Conservation (phyloP, 1,140 invertebrate genomes). For the Drosophila baimaii region DNA sequence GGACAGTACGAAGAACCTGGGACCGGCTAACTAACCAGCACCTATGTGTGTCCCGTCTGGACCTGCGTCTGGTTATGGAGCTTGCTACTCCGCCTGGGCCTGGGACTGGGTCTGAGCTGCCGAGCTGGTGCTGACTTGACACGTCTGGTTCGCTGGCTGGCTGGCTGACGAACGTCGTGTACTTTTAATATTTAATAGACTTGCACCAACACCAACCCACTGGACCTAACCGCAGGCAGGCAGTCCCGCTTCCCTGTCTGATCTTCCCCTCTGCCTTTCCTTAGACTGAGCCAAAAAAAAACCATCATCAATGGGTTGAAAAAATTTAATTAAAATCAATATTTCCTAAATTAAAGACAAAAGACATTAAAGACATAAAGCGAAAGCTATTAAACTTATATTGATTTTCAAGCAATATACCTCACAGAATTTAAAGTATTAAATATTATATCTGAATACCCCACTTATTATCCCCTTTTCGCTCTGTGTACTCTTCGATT, state of each 20-base stretch:
- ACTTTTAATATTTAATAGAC: conserved; percentile 80
- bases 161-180: conserved; percentile 32
- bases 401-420: not conserved
- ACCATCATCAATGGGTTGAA: too few species aligned
- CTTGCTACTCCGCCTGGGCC: conserved; percentile 19
- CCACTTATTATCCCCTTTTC: not conserved
- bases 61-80: conserved; percentile 36
- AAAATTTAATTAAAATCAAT: not conserved
- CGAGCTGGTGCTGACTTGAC: conserved; percentile 53
- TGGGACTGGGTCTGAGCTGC: conserved; percentile 18
- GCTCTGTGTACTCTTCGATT: conserved; percentile 19
- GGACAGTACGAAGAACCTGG: conserved; percentile 36
- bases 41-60: conserved; percentile 19
- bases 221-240: conserved; percentile 23
- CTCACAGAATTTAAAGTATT: not conserved
- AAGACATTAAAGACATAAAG: too few species aligned
- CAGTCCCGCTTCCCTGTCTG: conserved; percentile 8
- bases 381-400: not conserved
- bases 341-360: too few species aligned
- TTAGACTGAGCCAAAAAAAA: conserved; percentile 16
- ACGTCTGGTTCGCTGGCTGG: conserved; percentile 38
- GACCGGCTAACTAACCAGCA: conserved; percentile 53
- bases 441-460: not conserved
- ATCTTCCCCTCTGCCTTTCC: not conserved
- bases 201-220: conserved; percentile 36